Percentiles rank a stretch among this genome's conserved stretches.
Evolutionary conservation across 1,140 invertebrate genomes (phyloP).

Genomic region (Yoshiicerus persimilis): DNA sequence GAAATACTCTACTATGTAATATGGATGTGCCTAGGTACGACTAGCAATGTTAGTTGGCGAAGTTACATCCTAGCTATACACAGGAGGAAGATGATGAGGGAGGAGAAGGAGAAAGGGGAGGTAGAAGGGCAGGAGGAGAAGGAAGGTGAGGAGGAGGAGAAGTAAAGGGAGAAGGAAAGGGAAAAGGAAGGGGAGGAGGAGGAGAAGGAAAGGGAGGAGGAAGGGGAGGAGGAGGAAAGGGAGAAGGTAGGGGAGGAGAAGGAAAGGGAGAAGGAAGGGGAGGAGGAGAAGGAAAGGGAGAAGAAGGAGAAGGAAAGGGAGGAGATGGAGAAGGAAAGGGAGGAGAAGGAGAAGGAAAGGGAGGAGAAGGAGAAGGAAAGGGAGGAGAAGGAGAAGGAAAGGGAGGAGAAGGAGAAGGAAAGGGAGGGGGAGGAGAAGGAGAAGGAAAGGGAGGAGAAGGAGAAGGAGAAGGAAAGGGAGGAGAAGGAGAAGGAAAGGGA

Average conservation of each 20-base stretch:
- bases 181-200: no score
- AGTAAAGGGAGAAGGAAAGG: background rate
- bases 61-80: no score
- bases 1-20: no score
- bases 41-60: no score
- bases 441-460: background rate
- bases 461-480: background rate
- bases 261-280: background rate
- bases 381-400: background rate
- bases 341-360: background rate
- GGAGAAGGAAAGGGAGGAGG: no score
- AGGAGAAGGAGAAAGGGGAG: no score
- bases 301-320: background rate
- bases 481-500: background rate
- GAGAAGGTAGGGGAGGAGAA: background rate
- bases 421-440: background rate
- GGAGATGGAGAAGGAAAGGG: background rate
- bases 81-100: no score
- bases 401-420: background rate
- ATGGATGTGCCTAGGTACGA: no score
- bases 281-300: no score
- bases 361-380: background rate
- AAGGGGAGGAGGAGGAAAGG: background rate
- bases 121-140: no score
- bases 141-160: background rate